Evolutionary conservation across 2,797 vertebrate species (phyloP).

Genomic region (Monodelphis domestica): DNA sequence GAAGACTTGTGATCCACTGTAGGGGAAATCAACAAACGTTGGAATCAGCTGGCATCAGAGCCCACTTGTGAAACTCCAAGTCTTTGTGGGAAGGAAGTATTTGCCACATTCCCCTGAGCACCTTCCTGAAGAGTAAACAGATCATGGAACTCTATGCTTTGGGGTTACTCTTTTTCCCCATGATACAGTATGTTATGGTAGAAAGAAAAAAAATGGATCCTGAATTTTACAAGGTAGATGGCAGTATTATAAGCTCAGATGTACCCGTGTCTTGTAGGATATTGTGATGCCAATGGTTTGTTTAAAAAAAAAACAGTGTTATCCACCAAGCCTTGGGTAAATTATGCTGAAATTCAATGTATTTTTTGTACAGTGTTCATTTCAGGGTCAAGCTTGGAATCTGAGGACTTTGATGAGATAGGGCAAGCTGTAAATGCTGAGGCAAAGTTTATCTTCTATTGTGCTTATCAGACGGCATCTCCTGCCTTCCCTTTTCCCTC

Average conservation of each 20-base stretch:
- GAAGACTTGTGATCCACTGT: conserved; percentile 71
- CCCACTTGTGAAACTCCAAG: conserved; percentile 61
- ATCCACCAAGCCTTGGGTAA: conserved; percentile 74
- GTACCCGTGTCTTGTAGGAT: conserved; percentile 64
- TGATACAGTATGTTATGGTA: conserved; percentile 52
- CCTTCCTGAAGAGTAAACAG: conserved; percentile 76
- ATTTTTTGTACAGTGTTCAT: conserved; percentile 75
- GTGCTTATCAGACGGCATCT: conserved; percentile 79
- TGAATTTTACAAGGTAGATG: conserved; percentile 56
- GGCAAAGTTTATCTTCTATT: conserved; percentile 76
- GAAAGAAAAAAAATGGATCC: conserved; percentile 69
- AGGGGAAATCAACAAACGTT: conserved; percentile 65
- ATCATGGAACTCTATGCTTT: conserved; percentile 72
- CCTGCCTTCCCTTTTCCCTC: conserved; percentile 52
- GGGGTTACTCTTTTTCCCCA: conserved; percentile 72
- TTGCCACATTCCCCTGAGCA: conserved; percentile 69
- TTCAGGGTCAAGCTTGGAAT: conserved; percentile 79
- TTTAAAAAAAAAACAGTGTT: conserved; percentile 67
- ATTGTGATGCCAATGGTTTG: conserved; percentile 60
- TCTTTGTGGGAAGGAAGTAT: conserved; percentile 67
- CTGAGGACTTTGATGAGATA: conserved; percentile 80
- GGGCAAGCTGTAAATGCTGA: conserved; percentile 73
- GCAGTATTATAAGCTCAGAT: conserved; percentile 44
- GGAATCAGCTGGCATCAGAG: conserved; percentile 73
- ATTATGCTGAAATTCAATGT: conserved; percentile 73